phyloP scores from a whole-genome alignment of 2,888 invertebrate genomes.

The Caenorhabditis uteleia region DNA sequence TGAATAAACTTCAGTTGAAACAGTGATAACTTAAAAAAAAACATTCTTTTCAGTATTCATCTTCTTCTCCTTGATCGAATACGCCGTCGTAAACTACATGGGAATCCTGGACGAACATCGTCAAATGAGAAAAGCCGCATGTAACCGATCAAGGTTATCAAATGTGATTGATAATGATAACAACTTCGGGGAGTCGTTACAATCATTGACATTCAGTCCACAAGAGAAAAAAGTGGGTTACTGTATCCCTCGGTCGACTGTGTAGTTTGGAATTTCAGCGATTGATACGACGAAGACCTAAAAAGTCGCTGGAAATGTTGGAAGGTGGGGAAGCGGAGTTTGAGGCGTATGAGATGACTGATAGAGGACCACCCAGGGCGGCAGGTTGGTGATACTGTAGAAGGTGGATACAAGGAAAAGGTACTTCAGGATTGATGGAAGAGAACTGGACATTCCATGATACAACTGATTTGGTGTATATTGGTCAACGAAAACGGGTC shows the following conservation, averaged over 20 bases:
- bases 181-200: slow-evolving; percentile 45
- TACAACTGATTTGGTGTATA: slow-evolving; percentile 37
- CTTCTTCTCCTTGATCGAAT: slow-evolving; percentile 68
- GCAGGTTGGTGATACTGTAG: no score
- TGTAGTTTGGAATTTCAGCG: slow-evolving; percentile 29
- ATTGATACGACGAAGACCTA: slow-evolving; percentile 49
- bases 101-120: slow-evolving; percentile 68
- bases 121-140: slow-evolving; percentile 66
- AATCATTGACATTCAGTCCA: slow-evolving; percentile 46
- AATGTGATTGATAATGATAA: slow-evolving; percentile 65
- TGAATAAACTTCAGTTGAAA: no score
- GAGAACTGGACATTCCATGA: slow-evolving; percentile 56
- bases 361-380: slow-evolving; percentile 27
- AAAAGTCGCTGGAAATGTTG: slow-evolving; percentile 48
- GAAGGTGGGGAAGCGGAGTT: slow-evolving; percentile 46
- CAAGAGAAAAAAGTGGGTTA: slow-evolving; percentile 56
- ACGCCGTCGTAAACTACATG: slow-evolving; percentile 68
- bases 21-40: no score
- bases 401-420: slow-evolving; percentile 17
- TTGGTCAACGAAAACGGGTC: slow-evolving; percentile 64
- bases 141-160: slow-evolving; percentile 62
- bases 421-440: slow-evolving; percentile 46
- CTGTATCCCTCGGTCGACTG: background rate
- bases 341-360: slow-evolving; percentile 41
- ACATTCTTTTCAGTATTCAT: slow-evolving; percentile 63